Evolutionary conservation across 2,888 invertebrate species (phyloP), one percentile per base, ranked within the genome.

Genomic region (Hypena proboscidalis): DNA sequence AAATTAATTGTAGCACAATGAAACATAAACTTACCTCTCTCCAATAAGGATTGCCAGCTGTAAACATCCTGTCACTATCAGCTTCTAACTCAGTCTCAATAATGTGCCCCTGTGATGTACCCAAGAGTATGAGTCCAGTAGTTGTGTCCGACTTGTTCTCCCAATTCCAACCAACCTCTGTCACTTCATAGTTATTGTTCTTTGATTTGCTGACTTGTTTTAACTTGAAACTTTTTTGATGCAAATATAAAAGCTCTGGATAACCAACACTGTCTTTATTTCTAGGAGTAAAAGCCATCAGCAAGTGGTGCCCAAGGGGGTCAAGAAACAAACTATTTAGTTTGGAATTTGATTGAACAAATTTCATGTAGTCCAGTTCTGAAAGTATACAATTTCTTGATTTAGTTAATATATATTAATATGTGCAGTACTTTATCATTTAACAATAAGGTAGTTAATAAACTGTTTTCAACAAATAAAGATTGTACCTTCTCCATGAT

Each of bases 131-230:
- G 0, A 96, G 94, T 0, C 97, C 97, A 0, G 98, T 97, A 0
- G 94, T 92, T 1, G 77, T 83, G 45, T 94, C 94, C 0, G 93
- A 94, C 1, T 92, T 93, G 58, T 95, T 95, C 42, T 93, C 92
- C 59, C 93, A 93, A 80, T 97, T 98, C 96, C 98, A 99, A 0
- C 95, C 98, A 0, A 99, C 96, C 33, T 97, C 95, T 0, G 98
- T 97, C 13, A 99, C 94, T 74, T 97, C 95, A 78, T 97, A 96
- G 23, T 97, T 95, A 78, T 97, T 96, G 23, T 95, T 94, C 56
- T 92, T 90, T 30, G 94, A 94, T 78, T 95, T 95, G 17, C 74
- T 80, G 0, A 91, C 84, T 3, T 82, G 92, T 68, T 95, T 95
- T 5, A 95, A 92, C 81, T 96, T 97, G 2, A 92, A 93, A 9